phyloP scores from a whole-genome alignment of 2,113 vertebrate genomes.

The Catagonus wagneri region DNA sequence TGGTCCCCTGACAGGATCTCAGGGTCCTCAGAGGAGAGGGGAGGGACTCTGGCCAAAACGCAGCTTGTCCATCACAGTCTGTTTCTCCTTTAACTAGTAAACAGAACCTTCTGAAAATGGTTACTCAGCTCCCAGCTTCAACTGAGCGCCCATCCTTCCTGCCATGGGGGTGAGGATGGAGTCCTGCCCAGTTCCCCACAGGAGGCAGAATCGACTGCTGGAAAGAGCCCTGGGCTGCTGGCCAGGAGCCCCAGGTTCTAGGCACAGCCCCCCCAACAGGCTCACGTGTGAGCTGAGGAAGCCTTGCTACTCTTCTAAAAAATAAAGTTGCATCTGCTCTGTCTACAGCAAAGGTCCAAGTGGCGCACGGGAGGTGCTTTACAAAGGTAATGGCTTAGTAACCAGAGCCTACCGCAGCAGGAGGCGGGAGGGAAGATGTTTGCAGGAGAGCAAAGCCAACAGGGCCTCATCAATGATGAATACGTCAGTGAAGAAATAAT shows the following conservation, averaged over 20 bases:
- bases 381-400: background rate
- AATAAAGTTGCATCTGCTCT: background rate
- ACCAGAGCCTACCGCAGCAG: background rate
- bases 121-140: background rate
- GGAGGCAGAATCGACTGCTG: background rate
- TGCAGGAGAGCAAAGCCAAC: background rate
- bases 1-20: background rate
- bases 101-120: background rate
- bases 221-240: background rate
- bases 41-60: background rate
- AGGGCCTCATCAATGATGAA: slow-evolving; percentile 7
- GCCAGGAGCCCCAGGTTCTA: background rate
- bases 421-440: background rate
- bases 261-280: background rate
- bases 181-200: background rate
- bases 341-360: background rate
- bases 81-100: background rate
- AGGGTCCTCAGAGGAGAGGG: too few species aligned
- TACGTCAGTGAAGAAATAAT: slow-evolving; percentile 40
- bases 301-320: background rate
- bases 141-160: background rate
- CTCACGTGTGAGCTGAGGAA: background rate
- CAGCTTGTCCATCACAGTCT: background rate
- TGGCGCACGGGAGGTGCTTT: background rate
- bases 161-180: too few species aligned